Conservation (phyloP, 2,113 vertebrate genomes). For the Microtus pennsylvanicus region DNA sequence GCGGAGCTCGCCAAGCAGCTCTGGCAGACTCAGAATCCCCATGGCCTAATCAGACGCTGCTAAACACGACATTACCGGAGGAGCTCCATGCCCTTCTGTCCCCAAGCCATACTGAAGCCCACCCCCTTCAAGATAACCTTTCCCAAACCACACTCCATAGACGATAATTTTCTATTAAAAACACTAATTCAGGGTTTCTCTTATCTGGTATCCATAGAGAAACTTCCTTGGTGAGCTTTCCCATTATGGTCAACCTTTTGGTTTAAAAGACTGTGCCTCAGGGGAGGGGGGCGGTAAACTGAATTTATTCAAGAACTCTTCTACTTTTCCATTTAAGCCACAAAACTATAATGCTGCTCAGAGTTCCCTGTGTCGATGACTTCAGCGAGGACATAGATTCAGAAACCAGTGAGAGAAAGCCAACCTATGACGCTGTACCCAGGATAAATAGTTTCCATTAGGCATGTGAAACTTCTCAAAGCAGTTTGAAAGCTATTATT, state of each 20-base stretch:
- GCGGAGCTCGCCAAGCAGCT: not conserved
- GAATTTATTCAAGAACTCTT: slow-evolving; percentile 48
- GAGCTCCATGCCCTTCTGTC: not conserved
- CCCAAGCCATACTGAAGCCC: not conserved
- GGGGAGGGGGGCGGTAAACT: not conserved
- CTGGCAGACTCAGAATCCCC: not conserved
- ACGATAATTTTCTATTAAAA: not conserved
- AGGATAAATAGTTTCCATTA: slow-evolving; percentile 12
- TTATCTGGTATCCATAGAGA: not conserved
- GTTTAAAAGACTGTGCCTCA: slow-evolving; percentile 20
- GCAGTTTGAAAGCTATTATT: slow-evolving; percentile 29
- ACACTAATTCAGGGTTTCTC: not conserved
- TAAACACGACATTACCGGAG: not conserved
- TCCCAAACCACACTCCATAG: not conserved
- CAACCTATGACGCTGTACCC: not conserved
- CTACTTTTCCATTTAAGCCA: slow-evolving; percentile 25
- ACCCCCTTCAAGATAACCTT: not conserved
- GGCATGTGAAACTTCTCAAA: slow-evolving; percentile 22
- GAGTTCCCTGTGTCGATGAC: slow-evolving; percentile 5
- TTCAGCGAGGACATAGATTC: not conserved
- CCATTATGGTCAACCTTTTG: not conserved
- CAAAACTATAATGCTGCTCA: not conserved
- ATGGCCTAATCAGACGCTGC: not conserved
- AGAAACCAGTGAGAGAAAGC: slow-evolving; percentile 22
- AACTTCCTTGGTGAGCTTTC: not conserved